Base-by-base conservation (phyloP, 1,140 invertebrate genomes). In the Pseudomyrmex sp. region DNA sequence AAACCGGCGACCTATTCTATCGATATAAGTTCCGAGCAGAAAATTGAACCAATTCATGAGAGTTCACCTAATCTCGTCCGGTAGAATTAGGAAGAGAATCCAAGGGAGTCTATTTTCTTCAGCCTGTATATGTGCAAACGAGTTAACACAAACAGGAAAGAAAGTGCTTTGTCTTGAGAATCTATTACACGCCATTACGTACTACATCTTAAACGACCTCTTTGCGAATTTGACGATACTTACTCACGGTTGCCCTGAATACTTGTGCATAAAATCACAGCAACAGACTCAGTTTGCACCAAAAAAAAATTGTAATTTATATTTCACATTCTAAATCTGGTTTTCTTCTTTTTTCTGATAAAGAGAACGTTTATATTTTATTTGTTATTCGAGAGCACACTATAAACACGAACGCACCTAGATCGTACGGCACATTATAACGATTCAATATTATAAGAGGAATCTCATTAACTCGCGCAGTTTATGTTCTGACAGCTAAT, bases 101-200 rank as follows among this genome's bases (percentile, higher is more conserved):
- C 44, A 44, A 69, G 48, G 52, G 13, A 35, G 20, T 69, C 44
- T 69, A 56, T 69, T 70, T 70, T 70, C 66, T 50, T 54, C 70
- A 26, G 12, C n/a, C 44, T 4, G 48, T 13, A 23, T 35, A 59
- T 66, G 35, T 18, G 20, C 75, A 44, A 79, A n/a, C 65, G 65
- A 48, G 35, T 79, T 79, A 69, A 70, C 76, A 70, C 54, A 44
- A 50, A 46, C 15, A 44, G 20, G 66, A 59, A 80, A 72, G 44
- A 72, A 80, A 54, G 54, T 26, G 48, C 76, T 80, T 70, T 80
- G 76, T 80, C 70, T 59, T 80, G 70, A 80, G 76, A 66, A 80
- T 70, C 76, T 80, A 70, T 80, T 80, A 80, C 66, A 80, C 54
- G 35, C 44, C 20, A 80, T 80, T 80, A 80, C 54, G 18, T 44